Conservation (phyloP, 2,888 invertebrate species). For the Andrena chrysosceles region DNA sequence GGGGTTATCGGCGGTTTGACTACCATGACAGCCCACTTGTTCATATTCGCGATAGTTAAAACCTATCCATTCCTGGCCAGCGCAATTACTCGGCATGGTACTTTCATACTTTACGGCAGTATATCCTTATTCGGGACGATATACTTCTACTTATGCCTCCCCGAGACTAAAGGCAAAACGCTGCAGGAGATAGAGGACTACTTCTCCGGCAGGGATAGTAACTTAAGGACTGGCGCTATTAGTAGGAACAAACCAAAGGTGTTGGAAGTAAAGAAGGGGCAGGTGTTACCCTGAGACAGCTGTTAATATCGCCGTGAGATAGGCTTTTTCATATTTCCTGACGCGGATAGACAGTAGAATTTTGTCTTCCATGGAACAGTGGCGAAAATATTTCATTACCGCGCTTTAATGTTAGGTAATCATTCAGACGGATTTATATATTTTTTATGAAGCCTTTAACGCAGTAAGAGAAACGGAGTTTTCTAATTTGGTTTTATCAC, state of each 20-base stretch:
- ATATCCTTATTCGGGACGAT: slow-evolving; percentile 87
- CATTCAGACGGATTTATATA: slow-evolving; percentile 6
- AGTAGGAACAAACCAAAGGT: slow-evolving; percentile 72
- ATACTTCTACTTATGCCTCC: slow-evolving; percentile 89
- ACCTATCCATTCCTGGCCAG: slow-evolving; percentile 87
- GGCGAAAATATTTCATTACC: background rate
- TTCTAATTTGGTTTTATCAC: slow-evolving; percentile 24
- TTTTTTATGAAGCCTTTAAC: slow-evolving; percentile 19
- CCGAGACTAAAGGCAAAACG: slow-evolving; percentile 89
- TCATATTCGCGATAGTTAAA: slow-evolving; percentile 89
- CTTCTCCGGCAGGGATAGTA: slow-evolving; percentile 88
- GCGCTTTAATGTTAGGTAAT: slow-evolving; percentile 9
- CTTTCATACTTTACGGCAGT: slow-evolving; percentile 88
- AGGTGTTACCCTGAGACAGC: slow-evolving; percentile 74
- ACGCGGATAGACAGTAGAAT: slow-evolving; percentile 8
- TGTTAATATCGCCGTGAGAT: too few relatives aligned
- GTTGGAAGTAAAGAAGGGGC: slow-evolving; percentile 76
- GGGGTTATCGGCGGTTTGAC: slow-evolving; percentile 89
- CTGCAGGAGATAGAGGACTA: slow-evolving; percentile 91
- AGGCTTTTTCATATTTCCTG: background rate
- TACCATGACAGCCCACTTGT: slow-evolving; percentile 88
- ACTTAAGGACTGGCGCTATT: slow-evolving; percentile 83
- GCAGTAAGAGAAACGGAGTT: background rate
- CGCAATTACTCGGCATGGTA: slow-evolving; percentile 86
- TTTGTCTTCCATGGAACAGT: slow-evolving; percentile 43